Conservation (phyloP, 2,888 invertebrate species). For the Scaptodrosophila latifasciaeformis region DNA sequence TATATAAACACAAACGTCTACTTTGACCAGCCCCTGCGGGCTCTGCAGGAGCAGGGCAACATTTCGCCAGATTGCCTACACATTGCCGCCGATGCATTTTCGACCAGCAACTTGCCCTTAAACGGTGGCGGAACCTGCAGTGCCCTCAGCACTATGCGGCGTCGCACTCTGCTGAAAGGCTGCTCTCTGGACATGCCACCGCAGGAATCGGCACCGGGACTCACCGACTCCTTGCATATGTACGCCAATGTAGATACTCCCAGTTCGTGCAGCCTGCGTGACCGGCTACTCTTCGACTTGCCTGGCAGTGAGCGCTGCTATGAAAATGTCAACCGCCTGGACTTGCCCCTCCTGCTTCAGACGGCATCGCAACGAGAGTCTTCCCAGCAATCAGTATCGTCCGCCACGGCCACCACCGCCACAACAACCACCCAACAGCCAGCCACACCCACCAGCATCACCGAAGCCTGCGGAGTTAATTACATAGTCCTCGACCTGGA, state of each 20-base stretch:
- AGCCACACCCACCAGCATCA: conserved; percentile 50
- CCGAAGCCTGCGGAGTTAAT: conserved; percentile 60
- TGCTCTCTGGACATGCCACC: conserved; percentile 71
- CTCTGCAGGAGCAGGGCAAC: conserved; percentile 48
- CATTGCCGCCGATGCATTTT: not conserved
- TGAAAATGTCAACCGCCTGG: conserved; percentile 67
- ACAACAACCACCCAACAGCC: conserved; percentile 30
- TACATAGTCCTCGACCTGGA: conserved; percentile 74
- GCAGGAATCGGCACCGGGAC: conserved; percentile 70
- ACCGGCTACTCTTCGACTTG: conserved; percentile 39
- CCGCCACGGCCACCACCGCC: not conserved
- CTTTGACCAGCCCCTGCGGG: conserved; percentile 76
- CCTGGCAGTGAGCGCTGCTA: conserved; percentile 63
- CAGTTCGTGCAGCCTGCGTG: conserved; percentile 16
- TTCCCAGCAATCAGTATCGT: conserved; percentile 37
- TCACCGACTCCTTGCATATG: conserved; percentile 55
- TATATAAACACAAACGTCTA: conserved; percentile 77
- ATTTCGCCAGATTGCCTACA: not conserved
- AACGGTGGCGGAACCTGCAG: conserved; percentile 17
- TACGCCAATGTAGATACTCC: conserved; percentile 69
- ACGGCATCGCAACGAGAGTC: conserved; percentile 34
- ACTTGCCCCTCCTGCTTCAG: conserved; percentile 50
- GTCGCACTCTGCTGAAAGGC: conserved; percentile 44
- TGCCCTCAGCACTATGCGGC: conserved; percentile 30
- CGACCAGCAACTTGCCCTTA: conserved; percentile 22